Evolutionary conservation across 2,888 invertebrate species (phyloP).

Genomic region (Harpalus rubripes): DNA sequence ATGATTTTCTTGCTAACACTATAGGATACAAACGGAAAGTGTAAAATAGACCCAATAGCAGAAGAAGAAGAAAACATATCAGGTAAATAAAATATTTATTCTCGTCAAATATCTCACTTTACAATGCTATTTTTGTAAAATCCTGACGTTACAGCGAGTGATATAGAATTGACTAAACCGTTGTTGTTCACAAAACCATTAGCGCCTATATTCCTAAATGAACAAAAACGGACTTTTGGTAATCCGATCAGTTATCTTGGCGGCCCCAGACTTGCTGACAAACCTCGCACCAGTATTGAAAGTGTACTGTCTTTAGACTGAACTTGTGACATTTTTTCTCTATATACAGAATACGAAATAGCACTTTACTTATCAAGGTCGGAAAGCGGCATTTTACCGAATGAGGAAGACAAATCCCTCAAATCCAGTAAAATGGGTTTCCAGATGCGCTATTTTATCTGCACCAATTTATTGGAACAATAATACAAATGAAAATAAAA

Average conservation of each 20-base stretch:
- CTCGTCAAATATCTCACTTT: conserved; percentile 53
- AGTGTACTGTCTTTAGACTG: conserved; percentile 85
- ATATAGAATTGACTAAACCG: conserved; percentile 65
- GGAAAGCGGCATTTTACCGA: too few species aligned
- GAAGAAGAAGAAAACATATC: conserved; percentile 59
- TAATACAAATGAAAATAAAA: too few species aligned
- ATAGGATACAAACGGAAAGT: conserved; percentile 57
- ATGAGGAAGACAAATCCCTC: too few species aligned
- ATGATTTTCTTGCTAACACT: conserved; percentile 16
- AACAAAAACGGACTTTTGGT: conserved; percentile 80
- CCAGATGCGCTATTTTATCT: too few species aligned
- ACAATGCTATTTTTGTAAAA: conserved; percentile 57
- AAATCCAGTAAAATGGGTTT: too few species aligned
- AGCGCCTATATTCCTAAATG: conserved; percentile 80
- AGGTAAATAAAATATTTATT: conserved; percentile 68
- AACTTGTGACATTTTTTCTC: conserved; percentile 60
- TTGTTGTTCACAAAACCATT: conserved; percentile 71
- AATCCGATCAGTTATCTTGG: conserved; percentile 87
- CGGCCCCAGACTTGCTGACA: conserved; percentile 80
- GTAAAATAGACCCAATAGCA: conserved; percentile 58
- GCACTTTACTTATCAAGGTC: too few species aligned
- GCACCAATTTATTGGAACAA: too few species aligned
- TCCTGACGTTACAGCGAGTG: conserved; percentile 64
- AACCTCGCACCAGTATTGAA: conserved; percentile 82
- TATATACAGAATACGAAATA: conserved; percentile 8